Evolutionary conservation across 2,113 vertebrate species (phyloP), one percentile per base, ranked within the genome.

Genomic region (Bufo gargarizans): DNA sequence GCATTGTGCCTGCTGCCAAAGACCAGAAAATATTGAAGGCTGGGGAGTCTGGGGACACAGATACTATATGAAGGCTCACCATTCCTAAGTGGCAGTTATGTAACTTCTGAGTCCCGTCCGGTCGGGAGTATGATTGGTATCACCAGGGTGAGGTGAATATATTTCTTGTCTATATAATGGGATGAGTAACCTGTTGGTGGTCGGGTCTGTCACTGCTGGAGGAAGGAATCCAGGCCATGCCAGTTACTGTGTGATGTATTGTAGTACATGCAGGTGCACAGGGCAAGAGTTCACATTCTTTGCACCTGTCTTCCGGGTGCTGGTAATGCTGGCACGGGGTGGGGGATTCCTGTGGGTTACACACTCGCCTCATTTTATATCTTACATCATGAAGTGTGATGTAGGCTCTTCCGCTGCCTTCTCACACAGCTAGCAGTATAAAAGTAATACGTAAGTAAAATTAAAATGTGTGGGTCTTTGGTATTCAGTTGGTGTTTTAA

Each of bases 341-440:
- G 50, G 77, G 86, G 50, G 72, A 77, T 87, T 87, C 22, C 77
- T 82, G 86, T 87, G 86, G 86, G 72, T 87, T 59, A 58, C 0
- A 56, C 45, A 49, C 43, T 20, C 43, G 47, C 50, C 65, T 84
- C 14, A 13, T n/a, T 8, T 13, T 69, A 4, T 11, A 63, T 83
- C 9, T 65, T 45, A 0, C n/a, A 20, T 47, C 1, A 19, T 61
- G 1, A 61, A 63, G 56, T 45, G 80, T 83, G 61, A 67, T 47
- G 65, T 43, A 33, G 67, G 17, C 5, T 82, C 6, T 19, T 13
- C 5, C 6, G n/a, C 20, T 13, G 12, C 17, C 55, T 12, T 33
- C 33, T 11, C 22, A 33, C 22, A 43, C 4, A 69, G 4, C n/a
- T 33, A 33, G 22, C 10, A 22, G 67, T 69, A 8, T 69, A 69